Evolutionary conservation across 1,140 invertebrate genomes (phyloP).

Genomic region (Pentalonia nigronervosa): DNA sequence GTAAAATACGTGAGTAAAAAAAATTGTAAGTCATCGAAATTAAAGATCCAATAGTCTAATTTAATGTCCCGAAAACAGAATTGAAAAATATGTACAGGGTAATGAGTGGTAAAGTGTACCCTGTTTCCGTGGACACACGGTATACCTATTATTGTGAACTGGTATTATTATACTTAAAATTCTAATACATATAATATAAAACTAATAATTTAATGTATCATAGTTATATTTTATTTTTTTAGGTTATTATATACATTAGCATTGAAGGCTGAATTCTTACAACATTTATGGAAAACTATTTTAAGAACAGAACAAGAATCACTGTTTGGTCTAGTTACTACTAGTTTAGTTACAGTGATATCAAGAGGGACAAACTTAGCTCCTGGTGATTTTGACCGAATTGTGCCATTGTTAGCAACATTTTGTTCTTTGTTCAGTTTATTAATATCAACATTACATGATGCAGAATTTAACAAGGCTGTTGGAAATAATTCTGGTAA

Average conservation of each 20-base stretch:
- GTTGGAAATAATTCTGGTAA: conserved; percentile 52
- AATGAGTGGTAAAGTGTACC: too few species aligned
- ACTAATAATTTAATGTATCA: neutral
- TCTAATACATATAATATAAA: neutral
- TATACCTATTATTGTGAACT: too few species aligned
- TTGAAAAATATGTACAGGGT: too few species aligned
- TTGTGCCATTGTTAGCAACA: conserved; percentile 81
- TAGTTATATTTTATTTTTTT: conserved; percentile 59
- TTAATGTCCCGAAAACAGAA: too few species aligned
- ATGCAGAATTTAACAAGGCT: conserved; percentile 78
- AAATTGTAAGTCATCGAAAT: too few species aligned
- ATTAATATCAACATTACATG: conserved; percentile 84
- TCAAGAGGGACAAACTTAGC: conserved; percentile 74
- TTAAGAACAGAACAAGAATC: conserved; percentile 67
- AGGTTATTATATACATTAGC: conserved; percentile 87
- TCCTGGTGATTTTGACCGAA: conserved; percentile 73
- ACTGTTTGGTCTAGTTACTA: conserved; percentile 70
- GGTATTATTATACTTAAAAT: too few species aligned
- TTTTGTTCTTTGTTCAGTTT: conserved; percentile 87
- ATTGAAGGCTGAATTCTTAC: conserved; percentile 83
- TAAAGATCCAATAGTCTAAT: too few species aligned
- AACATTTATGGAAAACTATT: conserved; percentile 77
- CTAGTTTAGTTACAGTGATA: conserved; percentile 75
- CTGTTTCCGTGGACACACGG: too few species aligned
- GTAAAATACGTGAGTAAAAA: too few species aligned